Evolutionary conservation across 2,888 invertebrate species (phyloP), one percentile per base, ranked within the genome.

Genomic region (Tholera decimalis): DNA sequence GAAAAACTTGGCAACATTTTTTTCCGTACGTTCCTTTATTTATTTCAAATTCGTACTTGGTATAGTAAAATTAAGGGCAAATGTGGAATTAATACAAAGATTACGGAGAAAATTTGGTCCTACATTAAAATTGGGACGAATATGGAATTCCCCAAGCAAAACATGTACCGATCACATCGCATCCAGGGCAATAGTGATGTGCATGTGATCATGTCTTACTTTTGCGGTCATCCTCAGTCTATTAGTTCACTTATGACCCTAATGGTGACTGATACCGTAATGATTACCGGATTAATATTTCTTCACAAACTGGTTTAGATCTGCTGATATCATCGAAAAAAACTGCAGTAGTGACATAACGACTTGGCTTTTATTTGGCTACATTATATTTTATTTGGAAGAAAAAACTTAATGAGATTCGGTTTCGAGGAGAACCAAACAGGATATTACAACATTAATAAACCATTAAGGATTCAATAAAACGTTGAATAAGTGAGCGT

Each of bases 391-490:
- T 28, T 8, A 22, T 33, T 41, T 51, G 26, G 46, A 49, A 43
- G 30, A 44, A 44, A 37, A 64, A 47, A 33, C 24, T 30, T 24
- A n/a, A 74, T 28, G 54, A 50, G 28, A 68, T 75, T 51, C 28
- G 28, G 35, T 51, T 56, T 56, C 15, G 18, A 74, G 41, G 35
- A 28, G 9, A 28, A 51, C 11, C 28, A n/a, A n/a, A 24, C 22
- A 68, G 51, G 57, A 75, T 46, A 56, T 70, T 70, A 68, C 75
- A 51, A 68, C 50, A 67, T 69, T 56, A 39, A 49, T 46, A 55
- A 28, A n/a, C 56, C 22, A 46, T 49, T 55, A 50, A 55, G 28
- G 22, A 41, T 44, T 50, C 28, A 49, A 66, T 69, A 67, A 56
- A 56, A 68, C 39, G 15, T 74, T 67, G 39, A 39, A 47, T 22